Evolutionary conservation across 64 coral and sea anemone genomes (phyloP).

Genomic region (Pachyseris speciosa): DNA sequence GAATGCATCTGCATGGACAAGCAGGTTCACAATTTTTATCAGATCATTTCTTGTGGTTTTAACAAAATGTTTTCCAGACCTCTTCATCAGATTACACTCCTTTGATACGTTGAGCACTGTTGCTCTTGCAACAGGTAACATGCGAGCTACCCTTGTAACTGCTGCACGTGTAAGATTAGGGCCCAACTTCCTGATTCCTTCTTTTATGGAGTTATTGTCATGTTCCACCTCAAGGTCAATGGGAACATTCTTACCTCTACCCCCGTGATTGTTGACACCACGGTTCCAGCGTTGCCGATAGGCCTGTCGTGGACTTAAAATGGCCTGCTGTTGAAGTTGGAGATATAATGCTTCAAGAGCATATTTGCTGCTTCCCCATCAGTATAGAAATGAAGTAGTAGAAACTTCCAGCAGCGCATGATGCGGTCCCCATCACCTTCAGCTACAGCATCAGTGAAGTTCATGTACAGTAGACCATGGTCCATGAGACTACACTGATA

Average conservation of each 20-base stretch:
- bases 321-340: no score
- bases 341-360: no score
- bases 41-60: conserved; percentile 8
- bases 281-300: conserved; percentile 58
- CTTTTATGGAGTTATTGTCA: conserved; percentile 51
- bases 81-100: neutral
- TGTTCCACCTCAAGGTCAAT: conserved; percentile 67
- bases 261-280: neutral
- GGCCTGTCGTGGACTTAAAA: conserved; percentile 41
- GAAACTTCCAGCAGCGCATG: no score
- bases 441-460: conserved; percentile 48
- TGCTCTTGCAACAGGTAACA: neutral
- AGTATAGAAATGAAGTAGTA: conserved; percentile 36
- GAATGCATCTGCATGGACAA: conserved; percentile 14
- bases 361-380: no score
- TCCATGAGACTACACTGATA: no score
- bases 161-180: conserved; percentile 22
- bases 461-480: no score
- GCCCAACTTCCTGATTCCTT: conserved; percentile 58
- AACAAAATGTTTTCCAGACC: conserved; percentile 4
- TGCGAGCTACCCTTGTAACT: conserved; percentile 11
- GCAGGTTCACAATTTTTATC: neutral
- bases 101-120: neutral
- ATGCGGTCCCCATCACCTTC: conserved; percentile 66
- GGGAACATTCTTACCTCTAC: conserved; percentile 33